Evolutionary conservation across 2,113 vertebrate genomes (phyloP), one percentile per base, ranked within the genome.

Genomic region (Gavia stellata): DNA sequence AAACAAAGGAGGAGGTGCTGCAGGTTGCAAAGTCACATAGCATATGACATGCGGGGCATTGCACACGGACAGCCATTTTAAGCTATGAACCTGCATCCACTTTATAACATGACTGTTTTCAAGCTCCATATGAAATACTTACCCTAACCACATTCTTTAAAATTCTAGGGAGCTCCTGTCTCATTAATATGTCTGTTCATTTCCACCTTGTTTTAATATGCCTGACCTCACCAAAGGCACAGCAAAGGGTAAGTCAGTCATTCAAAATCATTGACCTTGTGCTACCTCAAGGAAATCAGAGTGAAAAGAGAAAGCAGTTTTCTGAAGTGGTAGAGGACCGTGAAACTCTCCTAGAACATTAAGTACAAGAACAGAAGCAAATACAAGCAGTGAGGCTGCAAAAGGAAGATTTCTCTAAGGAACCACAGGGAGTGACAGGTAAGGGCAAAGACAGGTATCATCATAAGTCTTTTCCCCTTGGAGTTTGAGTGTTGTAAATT

Each of bases 41-140:
- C 1, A 0, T 61, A 14, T 16, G 34, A 34, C 23, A 49, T 7
- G 6, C 0, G 3, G 38, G n/a, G 18, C 62, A 55, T 10, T 59
- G 42, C 34, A 23, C 6, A 0, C 33, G 58, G 31, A 26, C 25
- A n/a, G 44, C 28, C 52, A 62, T 14, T 34, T 40, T 78, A 55
- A 59, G 14, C 47, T 23, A 18, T 38, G 44, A 44, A 65, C 33
- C 12, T 44, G 17, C 19, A 38, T 34, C 40, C 25, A 14, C 21
- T 66, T 62, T 70, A 31, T 16, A 72, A 49, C 19, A 25, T 20
- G 34, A 40, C 53, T 38, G 19, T 62, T 71, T 44, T 47, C 56
- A 66, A 67, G 33, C 53, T 66, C 59, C 9, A 6, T 13, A 12
- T 38, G 31, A 53, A 83, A 62, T 26, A 28, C 44, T 86, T 63